These are phyloP conservation scores for Priocnemis perturbator DNA, from an alignment of 2,888 invertebrate species.

Conservation along the genomic window DNA sequence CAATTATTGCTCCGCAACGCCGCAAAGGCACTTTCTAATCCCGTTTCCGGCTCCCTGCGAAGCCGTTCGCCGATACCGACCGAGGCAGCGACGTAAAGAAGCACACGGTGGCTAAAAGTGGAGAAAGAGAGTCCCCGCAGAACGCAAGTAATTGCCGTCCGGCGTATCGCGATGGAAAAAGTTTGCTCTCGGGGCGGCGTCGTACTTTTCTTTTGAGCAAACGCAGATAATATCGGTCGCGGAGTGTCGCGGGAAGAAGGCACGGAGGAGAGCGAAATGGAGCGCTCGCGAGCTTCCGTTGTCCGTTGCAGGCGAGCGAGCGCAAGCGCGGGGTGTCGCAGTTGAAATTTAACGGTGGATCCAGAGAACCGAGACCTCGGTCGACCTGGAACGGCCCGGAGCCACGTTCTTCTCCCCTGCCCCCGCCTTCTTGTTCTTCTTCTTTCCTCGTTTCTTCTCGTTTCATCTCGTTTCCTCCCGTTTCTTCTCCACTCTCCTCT, in stretches of 20 bases:
- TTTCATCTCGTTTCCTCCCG: not conserved
- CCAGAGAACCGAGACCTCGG: slow-evolving; percentile 56
- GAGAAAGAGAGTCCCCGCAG: too few relatives aligned
- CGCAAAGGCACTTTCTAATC: too few relatives aligned
- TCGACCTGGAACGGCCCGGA: slow-evolving; percentile 43
- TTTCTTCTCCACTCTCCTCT: slow-evolving; percentile 30
- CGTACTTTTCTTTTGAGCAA: too few relatives aligned
- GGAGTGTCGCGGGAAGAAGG: slow-evolving; percentile 21
- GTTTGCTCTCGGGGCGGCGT: too few relatives aligned
- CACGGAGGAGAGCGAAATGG: slow-evolving; percentile 49
- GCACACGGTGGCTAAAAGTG: too few relatives aligned
- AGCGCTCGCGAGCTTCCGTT: slow-evolving; percentile 44
- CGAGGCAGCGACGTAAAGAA: too few relatives aligned
- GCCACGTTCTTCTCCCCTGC: slow-evolving; percentile 14
- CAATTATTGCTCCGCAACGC: too few relatives aligned
- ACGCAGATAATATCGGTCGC: too few relatives aligned
- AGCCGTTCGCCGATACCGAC: too few relatives aligned
- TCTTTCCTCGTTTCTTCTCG: not conserved
- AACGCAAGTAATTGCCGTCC: too few relatives aligned
- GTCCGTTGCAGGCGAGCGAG: slow-evolving; percentile 27
- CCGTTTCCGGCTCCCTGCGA: too few relatives aligned
- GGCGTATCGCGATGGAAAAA: too few relatives aligned
- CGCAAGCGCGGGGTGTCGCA: slow-evolving; percentile 23
- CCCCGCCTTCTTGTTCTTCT: slow-evolving; percentile 3
- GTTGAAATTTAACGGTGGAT: slow-evolving; percentile 61